Evolutionary conservation across 2,888 invertebrate species (phyloP).

Genomic region (Drosophila rubida): DNA sequence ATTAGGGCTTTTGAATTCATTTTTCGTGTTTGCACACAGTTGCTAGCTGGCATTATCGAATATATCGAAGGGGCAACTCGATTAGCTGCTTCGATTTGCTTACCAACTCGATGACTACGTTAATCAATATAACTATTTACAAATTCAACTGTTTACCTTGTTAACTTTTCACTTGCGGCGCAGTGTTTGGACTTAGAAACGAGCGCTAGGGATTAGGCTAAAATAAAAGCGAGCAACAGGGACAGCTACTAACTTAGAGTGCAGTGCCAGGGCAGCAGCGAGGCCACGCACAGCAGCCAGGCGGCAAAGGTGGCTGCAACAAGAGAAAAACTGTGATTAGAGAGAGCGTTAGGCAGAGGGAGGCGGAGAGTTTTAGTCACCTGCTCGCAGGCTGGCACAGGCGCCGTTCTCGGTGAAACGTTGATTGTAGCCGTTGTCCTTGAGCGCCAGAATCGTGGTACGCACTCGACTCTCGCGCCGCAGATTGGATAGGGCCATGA

Average conservation of each 20-base stretch:
- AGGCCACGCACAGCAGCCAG: constrained; percentile 60
- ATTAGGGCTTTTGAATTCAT: constrained; percentile 14
- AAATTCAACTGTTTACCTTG: constrained; percentile 74
- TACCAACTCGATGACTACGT: constrained; percentile 32
- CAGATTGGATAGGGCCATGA: constrained; percentile 79
- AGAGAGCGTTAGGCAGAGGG: background rate
- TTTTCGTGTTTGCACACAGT: constrained; percentile 47
- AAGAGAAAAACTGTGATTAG: constrained; percentile 4
- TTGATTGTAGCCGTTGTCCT: constrained; percentile 84
- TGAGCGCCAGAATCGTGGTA: constrained; percentile 82
- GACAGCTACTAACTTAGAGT: constrained; percentile 68
- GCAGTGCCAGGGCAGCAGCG: constrained; percentile 64
- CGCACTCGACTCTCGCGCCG: constrained; percentile 80
- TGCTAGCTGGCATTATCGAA: constrained; percentile 48
- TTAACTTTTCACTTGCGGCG: constrained; percentile 58
- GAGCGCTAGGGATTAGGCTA: constrained; percentile 48
- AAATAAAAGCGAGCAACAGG: constrained; percentile 45
- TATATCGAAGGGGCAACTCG: constrained; percentile 41
- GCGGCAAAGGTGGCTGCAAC: constrained; percentile 54
- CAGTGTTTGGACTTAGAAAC: constrained; percentile 28
- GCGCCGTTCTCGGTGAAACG: constrained; percentile 80
- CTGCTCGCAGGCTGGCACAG: constrained; percentile 55
- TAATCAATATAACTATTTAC: constrained; percentile 52
- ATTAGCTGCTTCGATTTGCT: constrained; percentile 26
- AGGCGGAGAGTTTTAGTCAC: constrained; percentile 26